Conservation (phyloP, 1,140 invertebrate genomes). For the Meloidogyne floridensis region DNA sequence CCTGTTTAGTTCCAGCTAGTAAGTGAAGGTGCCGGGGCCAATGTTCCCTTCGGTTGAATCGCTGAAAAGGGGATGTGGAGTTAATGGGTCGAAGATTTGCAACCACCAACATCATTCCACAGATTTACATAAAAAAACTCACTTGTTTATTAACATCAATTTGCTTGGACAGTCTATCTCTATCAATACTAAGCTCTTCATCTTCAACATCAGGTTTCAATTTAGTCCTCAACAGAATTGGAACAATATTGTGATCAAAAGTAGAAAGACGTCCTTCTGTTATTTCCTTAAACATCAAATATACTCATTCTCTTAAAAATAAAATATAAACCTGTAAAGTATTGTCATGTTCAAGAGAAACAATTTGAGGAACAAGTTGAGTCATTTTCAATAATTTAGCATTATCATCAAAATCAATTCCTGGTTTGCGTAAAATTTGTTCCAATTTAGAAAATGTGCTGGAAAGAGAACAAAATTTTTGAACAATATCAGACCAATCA, state of each 20-base stretch:
- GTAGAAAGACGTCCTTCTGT: constrained; percentile 35
- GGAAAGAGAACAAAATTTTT: constrained; percentile 36
- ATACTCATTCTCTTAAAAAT: not conserved
- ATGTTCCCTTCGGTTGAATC: too few relatives aligned
- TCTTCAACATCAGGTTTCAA: constrained; percentile 40
- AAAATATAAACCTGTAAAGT: constrained; percentile 28
- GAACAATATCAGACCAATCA: constrained; percentile 32
- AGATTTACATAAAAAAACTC: constrained; percentile 5
- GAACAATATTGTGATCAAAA: constrained; percentile 37
- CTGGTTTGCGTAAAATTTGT: constrained; percentile 27
- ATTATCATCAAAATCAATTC: constrained; percentile 30
- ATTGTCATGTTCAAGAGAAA: constrained; percentile 31
- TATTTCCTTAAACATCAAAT: constrained; percentile 33
- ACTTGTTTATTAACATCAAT: constrained; percentile 35
- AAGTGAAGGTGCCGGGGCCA: too few relatives aligned
- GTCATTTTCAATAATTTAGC: constrained; percentile 36
- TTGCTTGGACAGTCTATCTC: constrained; percentile 12
- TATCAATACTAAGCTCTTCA: constrained; percentile 35
- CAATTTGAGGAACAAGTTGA: constrained; percentile 34
- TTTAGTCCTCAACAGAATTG: constrained; percentile 37
- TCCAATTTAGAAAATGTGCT: constrained; percentile 30
- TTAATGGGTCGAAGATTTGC: too few relatives aligned
- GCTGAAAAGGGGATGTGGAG: too few relatives aligned
- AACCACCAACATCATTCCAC: too few relatives aligned
- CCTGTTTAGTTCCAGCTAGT: too few relatives aligned